phyloP scores from a whole-genome alignment of 1,140 invertebrate species.

The Portunus trituberculatus region DNA sequence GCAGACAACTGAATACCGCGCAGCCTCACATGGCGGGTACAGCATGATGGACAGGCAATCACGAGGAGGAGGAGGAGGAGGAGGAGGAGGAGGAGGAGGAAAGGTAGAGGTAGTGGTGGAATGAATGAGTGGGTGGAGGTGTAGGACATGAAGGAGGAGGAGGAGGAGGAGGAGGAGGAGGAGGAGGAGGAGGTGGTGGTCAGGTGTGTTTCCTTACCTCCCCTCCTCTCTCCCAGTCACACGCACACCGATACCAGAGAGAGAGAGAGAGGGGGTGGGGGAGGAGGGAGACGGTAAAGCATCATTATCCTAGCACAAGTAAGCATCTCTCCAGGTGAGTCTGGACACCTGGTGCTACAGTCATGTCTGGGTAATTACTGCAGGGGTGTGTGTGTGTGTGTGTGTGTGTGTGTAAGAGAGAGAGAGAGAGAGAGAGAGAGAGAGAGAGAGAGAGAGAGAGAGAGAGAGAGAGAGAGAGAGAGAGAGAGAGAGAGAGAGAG shows the following conservation, averaged over 20 bases:
- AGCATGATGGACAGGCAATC: neutral
- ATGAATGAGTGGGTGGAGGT: neutral
- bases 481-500: too few relatives aligned
- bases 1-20: too few relatives aligned
- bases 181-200: neutral
- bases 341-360: too few relatives aligned
- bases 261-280: neutral
- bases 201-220: neutral
- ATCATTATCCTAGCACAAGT: too few relatives aligned
- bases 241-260: neutral
- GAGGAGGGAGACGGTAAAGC: neutral
- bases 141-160: neutral
- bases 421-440: too few relatives aligned
- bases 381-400: too few relatives aligned
- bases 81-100: neutral
- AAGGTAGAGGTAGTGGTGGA: neutral
- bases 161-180: constrained; percentile 15
- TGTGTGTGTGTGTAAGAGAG: too few relatives aligned
- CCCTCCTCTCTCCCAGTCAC: neutral
- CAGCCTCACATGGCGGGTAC: neutral
- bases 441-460: too few relatives aligned
- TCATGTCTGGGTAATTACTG: too few relatives aligned
- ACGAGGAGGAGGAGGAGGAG: neutral
- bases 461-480: too few relatives aligned
- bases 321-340: too few relatives aligned